These are phyloP conservation scores for Helicoverpa zea DNA, from an alignment of 1,140 invertebrate species.

Conservation along the genomic window DNA sequence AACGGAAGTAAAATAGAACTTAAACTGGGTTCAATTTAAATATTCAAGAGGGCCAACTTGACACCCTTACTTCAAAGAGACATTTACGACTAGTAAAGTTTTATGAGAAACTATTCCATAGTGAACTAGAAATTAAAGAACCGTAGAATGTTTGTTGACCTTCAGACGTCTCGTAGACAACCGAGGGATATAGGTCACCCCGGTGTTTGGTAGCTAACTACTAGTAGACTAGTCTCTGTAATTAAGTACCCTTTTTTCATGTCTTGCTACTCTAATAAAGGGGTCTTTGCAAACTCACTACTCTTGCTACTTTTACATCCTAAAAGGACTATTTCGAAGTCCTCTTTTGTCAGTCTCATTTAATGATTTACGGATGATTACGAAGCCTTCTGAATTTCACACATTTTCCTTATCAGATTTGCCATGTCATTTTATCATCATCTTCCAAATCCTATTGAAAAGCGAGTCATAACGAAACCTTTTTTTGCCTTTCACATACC, in stretches of 20 bases:
- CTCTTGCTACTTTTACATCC: too few relatives aligned
- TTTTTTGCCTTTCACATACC: conserved; percentile 87
- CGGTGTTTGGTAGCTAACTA: conserved; percentile 18
- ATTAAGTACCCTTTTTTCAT: neutral
- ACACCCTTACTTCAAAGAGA: neutral
- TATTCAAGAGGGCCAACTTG: too few relatives aligned
- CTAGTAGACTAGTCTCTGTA: neutral
- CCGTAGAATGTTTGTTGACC: conserved; percentile 8
- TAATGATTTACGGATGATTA: too few relatives aligned
- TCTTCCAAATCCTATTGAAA: too few relatives aligned
- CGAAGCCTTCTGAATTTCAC: too few relatives aligned
- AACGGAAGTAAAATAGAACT: too few relatives aligned
- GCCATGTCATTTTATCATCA: too few relatives aligned
- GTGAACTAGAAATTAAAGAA: conserved; percentile 10
- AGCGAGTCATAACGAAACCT: too few relatives aligned
- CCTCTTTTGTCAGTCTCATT: too few relatives aligned
- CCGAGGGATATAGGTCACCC: conserved; percentile 11
- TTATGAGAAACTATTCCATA: conserved; percentile 5
- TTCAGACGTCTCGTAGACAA: conserved; percentile 11
- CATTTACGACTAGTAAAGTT: conserved; percentile 8
- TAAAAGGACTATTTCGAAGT: too few relatives aligned
- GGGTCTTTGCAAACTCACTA: neutral
- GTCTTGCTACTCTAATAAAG: neutral
- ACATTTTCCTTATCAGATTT: too few relatives aligned
- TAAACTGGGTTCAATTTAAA: too few relatives aligned